A percentile compares a stretch with the other conserved stretches of the same genome.
Evolutionary conservation across 2,888 invertebrate genomes (phyloP).

Genomic region (Campoplex capitator): DNA sequence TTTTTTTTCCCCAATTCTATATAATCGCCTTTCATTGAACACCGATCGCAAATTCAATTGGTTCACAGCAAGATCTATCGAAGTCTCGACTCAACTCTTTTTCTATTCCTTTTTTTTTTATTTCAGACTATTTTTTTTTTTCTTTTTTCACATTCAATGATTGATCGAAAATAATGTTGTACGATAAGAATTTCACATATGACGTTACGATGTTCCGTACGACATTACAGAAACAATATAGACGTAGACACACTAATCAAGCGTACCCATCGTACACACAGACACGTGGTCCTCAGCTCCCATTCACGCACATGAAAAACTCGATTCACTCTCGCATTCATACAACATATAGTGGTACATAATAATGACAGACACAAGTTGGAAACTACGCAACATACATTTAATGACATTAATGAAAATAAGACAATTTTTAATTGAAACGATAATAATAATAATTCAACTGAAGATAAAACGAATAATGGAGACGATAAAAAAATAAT

Average conservation of each 20-base stretch:
- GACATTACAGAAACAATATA: slow-evolving; percentile 84
- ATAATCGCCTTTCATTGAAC: not conserved
- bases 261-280: slow-evolving; percentile 77
- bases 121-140: not conserved
- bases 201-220: slow-evolving; percentile 81
- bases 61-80: not conserved
- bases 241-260: slow-evolving; percentile 85
- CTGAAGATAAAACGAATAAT: slow-evolving; percentile 30
- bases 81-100: not conserved
- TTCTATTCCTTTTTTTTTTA: not conserved
- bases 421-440: slow-evolving; percentile 78
- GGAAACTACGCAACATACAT: slow-evolving; percentile 82
- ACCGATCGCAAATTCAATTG: not conserved
- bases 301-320: slow-evolving; percentile 81
- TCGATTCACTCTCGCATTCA: slow-evolving; percentile 81
- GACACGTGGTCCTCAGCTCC: slow-evolving; percentile 59
- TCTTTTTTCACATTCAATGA: not conserved
- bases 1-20: not conserved
- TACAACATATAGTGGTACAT: slow-evolving; percentile 83
- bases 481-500: slow-evolving; percentile 24
- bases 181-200: slow-evolving; percentile 38
- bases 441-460: not conserved
- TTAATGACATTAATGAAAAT: slow-evolving; percentile 54
- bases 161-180: not conserved
- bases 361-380: slow-evolving; percentile 85